Conservation (phyloP, 2,888 invertebrate species). For the Caenorhabditis plicata region DNA sequence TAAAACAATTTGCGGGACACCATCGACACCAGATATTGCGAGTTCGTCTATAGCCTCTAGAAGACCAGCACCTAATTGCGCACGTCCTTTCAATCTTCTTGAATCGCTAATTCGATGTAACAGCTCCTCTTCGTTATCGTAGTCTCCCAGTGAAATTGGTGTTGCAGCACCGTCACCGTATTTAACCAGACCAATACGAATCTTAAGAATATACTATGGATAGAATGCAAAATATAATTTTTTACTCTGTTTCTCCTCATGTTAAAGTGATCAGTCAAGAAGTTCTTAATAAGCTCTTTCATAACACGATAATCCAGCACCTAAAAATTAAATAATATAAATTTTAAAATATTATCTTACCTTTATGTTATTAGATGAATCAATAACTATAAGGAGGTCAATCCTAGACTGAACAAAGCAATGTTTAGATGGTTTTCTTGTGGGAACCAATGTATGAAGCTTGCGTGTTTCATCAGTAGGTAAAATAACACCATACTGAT, state of each 20-base stretch:
- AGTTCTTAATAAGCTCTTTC: conserved; percentile 62
- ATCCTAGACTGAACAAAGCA: conserved; percentile 54
- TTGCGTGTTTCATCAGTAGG: conserved; percentile 35
- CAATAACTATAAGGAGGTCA: conserved; percentile 60
- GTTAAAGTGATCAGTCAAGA: conserved; percentile 61
- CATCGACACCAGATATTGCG: conserved; percentile 48
- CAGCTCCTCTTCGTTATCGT: conserved; percentile 53
- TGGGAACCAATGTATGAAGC: conserved; percentile 26
- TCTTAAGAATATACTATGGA: neutral
- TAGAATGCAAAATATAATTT: too few species aligned
- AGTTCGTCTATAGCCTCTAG: conserved; percentile 59
- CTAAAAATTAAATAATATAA: neutral
- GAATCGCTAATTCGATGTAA: conserved; percentile 56
- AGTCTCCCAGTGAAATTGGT: conserved; percentile 61
- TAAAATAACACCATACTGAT: conserved; percentile 31
- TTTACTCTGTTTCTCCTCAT: conserved; percentile 54
- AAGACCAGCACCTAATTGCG: conserved; percentile 57
- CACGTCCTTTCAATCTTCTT: conserved; percentile 54
- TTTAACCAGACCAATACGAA: conserved; percentile 60
- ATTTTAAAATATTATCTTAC: conserved; percentile 13
- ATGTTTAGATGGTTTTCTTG: conserved; percentile 28
- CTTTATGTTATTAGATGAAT: conserved; percentile 60
- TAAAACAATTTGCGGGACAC: conserved; percentile 54
- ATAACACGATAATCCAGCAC: conserved; percentile 63
- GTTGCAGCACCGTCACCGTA: conserved; percentile 60